Base-by-base conservation (phyloP, 2,888 invertebrate genomes). In the Drosophila rubida region DNA sequence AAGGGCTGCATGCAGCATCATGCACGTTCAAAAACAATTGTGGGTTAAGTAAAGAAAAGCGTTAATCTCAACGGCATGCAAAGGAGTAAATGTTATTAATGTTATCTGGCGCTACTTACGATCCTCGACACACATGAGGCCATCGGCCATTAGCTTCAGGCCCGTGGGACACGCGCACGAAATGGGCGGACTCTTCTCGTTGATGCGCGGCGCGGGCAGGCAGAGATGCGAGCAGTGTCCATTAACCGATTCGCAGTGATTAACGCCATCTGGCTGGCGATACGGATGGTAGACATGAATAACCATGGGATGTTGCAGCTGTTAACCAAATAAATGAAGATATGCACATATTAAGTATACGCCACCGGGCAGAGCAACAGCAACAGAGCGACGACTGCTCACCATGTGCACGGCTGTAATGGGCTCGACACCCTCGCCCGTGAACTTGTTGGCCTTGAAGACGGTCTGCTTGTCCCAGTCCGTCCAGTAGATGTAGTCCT, bases 401-500 rank as follows among this genome's bases (percentile, higher is more conserved):
- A 96, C 96, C 93, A 96, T 95, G 90, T 95, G 95, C n/a, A 95
- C 93, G n/a, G 96, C 95, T 44, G 96, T 96, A 65, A 97, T 94
- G 16, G 96, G 93, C 76, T 95, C 94, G 1, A 96, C 93, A 84
- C 96, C 95, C 80, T 95, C 94, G 9, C 97, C 97, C 76, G 95
- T 97, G 91, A 97, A 98, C 93, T 98, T 98, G 93, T 97, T 97
- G 3, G 97, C 97, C 88, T 96, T 95, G 92, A 95, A 96, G 62
- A 98, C 97, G 0, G 97, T 96, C 74, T 97, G 96, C 87, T 96
- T 96, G 90, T 97, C 96, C 99, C 99, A 99, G 92, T 99, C 99
- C n/a, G 98, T 97, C 98, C 99, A 99, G 93, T 98, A 99, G 25
- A 99, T 95, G 93, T 95, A 96, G 92, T 99, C 99, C 92, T 99